Conservation (phyloP, 2,797 vertebrate genomes). For the Coregonus suidteri region DNA sequence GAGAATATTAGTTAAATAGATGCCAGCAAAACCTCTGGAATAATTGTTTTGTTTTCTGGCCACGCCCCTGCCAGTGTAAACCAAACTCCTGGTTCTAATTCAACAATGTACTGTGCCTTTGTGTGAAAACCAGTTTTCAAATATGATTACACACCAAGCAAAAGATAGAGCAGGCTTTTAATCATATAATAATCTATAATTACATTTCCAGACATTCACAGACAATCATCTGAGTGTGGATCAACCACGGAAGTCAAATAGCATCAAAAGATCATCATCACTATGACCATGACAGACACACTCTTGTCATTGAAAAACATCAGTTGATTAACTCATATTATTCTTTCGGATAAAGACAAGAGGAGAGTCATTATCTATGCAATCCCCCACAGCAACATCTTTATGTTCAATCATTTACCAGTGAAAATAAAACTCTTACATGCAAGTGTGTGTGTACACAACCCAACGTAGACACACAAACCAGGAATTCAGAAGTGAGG, state of each 20-base stretch:
- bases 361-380: constrained; percentile 5
- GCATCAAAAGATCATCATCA: constrained; percentile 23
- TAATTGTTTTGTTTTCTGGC: too few species aligned
- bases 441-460: not conserved
- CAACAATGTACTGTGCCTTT: not conserved
- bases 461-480: constrained; percentile 48
- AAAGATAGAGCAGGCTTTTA: constrained; percentile 54
- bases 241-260: constrained; percentile 28
- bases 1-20: not conserved
- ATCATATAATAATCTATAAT: constrained; percentile 52
- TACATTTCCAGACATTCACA: constrained; percentile 64
- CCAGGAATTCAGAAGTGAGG: constrained; percentile 19
- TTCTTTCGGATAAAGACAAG: constrained; percentile 7
- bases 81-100: not conserved
- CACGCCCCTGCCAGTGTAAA: not conserved
- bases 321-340: constrained; percentile 5
- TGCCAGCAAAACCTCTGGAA: not conserved
- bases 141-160: constrained; percentile 18
- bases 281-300: constrained; percentile 42
- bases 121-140: constrained; percentile 1
- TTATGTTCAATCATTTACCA: constrained; percentile 12
- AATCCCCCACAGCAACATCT: constrained; percentile 25
- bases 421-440: constrained; percentile 39
- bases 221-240: constrained; percentile 52
- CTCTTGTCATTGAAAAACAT: constrained; percentile 32